These are phyloP conservation scores for Acanthochromis polyacanthus DNA, from an alignment of 2,113 vertebrate genomes.

Conservation along the genomic window DNA sequence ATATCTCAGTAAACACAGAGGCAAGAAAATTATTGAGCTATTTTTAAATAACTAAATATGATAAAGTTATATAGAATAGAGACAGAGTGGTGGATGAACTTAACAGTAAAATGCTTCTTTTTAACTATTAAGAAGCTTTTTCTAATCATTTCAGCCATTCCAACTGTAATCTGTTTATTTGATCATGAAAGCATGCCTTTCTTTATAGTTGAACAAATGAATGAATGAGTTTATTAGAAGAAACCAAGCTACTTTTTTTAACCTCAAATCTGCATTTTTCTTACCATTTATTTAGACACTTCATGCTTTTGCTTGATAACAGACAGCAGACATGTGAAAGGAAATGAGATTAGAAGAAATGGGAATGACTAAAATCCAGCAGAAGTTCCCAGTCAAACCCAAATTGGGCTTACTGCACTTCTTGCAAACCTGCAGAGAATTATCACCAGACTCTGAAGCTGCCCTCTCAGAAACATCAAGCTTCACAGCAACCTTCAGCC, in stretches of 20 bases:
- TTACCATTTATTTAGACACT: too few relatives aligned
- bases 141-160: neutral
- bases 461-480: neutral
- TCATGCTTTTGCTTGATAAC: too few relatives aligned
- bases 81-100: neutral
- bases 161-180: neutral
- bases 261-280: neutral
- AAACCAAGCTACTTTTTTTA: neutral
- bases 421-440: too few relatives aligned
- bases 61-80: conserved; percentile 14
- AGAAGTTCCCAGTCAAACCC: neutral
- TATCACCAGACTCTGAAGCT: neutral
- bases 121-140: conserved; percentile 11
- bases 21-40: conserved; percentile 6
- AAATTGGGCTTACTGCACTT: neutral
- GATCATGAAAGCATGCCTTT: neutral
- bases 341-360: neutral
- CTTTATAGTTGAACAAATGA: neutral
- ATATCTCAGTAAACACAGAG: conserved; percentile 21
- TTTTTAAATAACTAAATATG: conserved; percentile 14
- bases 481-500: neutral
- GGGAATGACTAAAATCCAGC: neutral
- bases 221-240: neutral
- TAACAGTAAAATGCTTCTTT: neutral
- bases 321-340: too few relatives aligned